These are phyloP conservation scores for Ormyrus rosae DNA, from an alignment of 2,888 invertebrate genomes.

Conservation along the genomic window DNA sequence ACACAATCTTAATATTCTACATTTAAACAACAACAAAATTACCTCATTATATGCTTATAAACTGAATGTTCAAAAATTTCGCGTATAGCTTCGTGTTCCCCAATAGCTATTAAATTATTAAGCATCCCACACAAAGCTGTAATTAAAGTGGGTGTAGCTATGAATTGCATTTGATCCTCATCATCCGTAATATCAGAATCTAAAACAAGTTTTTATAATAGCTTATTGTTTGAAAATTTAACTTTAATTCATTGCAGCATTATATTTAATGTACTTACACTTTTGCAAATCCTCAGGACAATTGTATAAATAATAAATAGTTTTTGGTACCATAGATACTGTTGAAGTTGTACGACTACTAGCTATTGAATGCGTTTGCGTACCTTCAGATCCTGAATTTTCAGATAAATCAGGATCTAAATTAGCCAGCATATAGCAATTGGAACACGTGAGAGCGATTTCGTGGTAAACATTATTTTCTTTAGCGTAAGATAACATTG, in stretches of 20 bases:
- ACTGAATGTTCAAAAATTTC: constrained; percentile 76
- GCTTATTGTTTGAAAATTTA: too few relatives aligned
- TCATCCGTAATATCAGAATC: constrained; percentile 61
- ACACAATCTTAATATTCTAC: neutral
- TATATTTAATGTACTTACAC: constrained; percentile 60
- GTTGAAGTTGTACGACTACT: constrained; percentile 40
- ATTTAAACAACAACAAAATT: constrained; percentile 51
- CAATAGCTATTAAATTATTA: constrained; percentile 75
- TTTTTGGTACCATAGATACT: constrained; percentile 63
- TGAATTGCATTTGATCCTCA: constrained; percentile 64
- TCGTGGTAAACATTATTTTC: constrained; percentile 70
- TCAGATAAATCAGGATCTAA: constrained; percentile 64
- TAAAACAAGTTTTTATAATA: constrained; percentile 47
- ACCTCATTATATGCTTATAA: constrained; percentile 77
- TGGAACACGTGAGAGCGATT: constrained; percentile 68
- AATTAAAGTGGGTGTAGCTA: constrained; percentile 77
- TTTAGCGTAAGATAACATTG: constrained; percentile 67
- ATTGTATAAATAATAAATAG: constrained; percentile 67
- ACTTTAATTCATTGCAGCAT: neutral
- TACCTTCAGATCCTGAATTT: constrained; percentile 57
- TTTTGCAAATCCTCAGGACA: constrained; percentile 66
- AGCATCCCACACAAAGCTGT: constrained; percentile 75
- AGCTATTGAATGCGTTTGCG: constrained; percentile 49
- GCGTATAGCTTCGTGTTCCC: constrained; percentile 72
- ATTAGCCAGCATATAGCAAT: constrained; percentile 65